A percentile compares a stretch with the other conserved stretches of the same genome.
Evolutionary conservation across 2,888 invertebrate species (phyloP).

Genomic region (Lasius platythorax): DNA sequence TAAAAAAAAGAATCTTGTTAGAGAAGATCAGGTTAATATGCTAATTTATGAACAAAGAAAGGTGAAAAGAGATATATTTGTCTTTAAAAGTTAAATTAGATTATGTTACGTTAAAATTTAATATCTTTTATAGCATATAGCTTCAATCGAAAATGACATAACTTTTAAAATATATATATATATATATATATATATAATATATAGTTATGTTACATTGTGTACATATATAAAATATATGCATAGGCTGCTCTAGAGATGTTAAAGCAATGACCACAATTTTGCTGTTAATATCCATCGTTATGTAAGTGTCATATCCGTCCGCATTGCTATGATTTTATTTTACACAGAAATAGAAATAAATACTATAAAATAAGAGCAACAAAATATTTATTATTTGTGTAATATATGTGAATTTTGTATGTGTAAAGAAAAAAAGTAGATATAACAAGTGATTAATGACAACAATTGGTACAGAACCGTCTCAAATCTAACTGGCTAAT

Average conservation of each 20-base stretch:
- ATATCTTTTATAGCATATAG: too few species aligned
- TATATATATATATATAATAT: background rate
- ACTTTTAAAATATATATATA: background rate
- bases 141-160: background rate
- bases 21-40: background rate
- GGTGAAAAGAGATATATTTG: too few species aligned
- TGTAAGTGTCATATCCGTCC: slow-evolving; percentile 38
- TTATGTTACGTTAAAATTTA: too few species aligned
- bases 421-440: slow-evolving; percentile 22
- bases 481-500: background rate
- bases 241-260: slow-evolving; percentile 14
- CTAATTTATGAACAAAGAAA: too few species aligned
- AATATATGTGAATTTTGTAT: slow-evolving; percentile 56
- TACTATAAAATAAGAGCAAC: slow-evolving; percentile 11
- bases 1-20: background rate
- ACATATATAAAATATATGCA: slow-evolving; percentile 19
- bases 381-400: slow-evolving; percentile 37
- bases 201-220: slow-evolving; percentile 2
- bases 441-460: slow-evolving; percentile 24
- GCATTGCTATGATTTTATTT: slow-evolving; percentile 44
- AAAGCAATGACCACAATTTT: background rate
- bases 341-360: slow-evolving; percentile 19
- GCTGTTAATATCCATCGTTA: slow-evolving; percentile 11
- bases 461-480: background rate
- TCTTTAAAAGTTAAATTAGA: background rate